Evolutionary conservation across 2,797 vertebrate genomes (phyloP), one percentile per base, ranked within the genome.

Genomic region (Pangasius larnaudii): DNA sequence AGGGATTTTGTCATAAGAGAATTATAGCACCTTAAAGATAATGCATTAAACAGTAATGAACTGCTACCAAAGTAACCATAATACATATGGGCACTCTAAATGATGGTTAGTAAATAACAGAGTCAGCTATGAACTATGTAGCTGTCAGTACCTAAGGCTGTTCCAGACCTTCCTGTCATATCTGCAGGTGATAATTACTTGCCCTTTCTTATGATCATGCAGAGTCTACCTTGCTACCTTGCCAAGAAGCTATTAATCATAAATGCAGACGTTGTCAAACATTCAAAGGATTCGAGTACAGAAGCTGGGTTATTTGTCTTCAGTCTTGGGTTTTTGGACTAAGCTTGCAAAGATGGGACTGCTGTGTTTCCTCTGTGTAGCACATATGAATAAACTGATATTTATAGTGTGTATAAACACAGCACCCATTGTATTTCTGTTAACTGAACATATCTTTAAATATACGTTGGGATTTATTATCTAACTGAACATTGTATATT

Each of bases 191-290:
- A 90, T 83, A 67, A 75, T 86, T 72, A 69, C 75, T 49, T 85
- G 67, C 80, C 58, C 39, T 85, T 75, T 85, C 56, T 67, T 58
- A 82, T 83, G 46, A 85, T 82, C 84, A 65, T 61, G 49, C 74
- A 80, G 58, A 86, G 58, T 67, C 14, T 36, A 69, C 63, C 46
- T 67, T 84, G 61, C 72, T 51, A 86, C 42, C 49, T 67, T 86
- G 80, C 80, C 69, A 86, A 56, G 16, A n/a, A 51, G 39, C 94
- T 94, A 92, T 88, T 90, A 88, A 93, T 91, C 93, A 94, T 92
- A 95, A 95, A 96, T 95, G 94, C 91, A 89, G 87, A 36, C 77
- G 89, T 91, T 91, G 93, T 94, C 94, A 95, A 92, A 65, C 87
- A 77, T 75, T 75, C 30, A 86, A 88, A 91, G 79, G 89, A 93